These are phyloP conservation scores for Ennomos quercinarius DNA, from an alignment of 2,888 invertebrate genomes.

Conservation along the genomic window DNA sequence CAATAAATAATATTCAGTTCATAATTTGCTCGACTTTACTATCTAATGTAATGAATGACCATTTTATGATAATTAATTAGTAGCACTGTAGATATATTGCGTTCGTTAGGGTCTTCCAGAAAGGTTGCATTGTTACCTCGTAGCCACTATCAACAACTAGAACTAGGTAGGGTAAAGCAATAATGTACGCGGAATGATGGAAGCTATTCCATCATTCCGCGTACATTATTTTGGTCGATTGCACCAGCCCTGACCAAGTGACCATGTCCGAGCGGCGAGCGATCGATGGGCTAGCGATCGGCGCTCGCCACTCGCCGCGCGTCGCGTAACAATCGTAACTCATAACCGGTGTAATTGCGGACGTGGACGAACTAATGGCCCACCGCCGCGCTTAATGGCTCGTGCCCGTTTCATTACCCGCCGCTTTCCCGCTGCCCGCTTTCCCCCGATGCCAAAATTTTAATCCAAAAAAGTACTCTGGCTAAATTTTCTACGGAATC, in stretches of 20 bases:
- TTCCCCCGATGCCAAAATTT: conserved; percentile 66
- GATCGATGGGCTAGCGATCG: conserved; percentile 36
- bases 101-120: too few relatives aligned
- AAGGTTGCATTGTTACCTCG: too few relatives aligned
- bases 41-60: too few relatives aligned
- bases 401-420: conserved; percentile 71
- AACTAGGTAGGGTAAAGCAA: too few relatives aligned
- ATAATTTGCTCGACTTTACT: too few relatives aligned
- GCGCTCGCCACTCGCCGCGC: conserved; percentile 36
- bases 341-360: conserved; percentile 70
- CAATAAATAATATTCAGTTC: too few relatives aligned
- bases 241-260: conserved; percentile 24
- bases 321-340: conserved; percentile 61
- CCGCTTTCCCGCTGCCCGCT: conserved; percentile 54
- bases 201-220: too few relatives aligned
- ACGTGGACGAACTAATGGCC: conserved; percentile 70
- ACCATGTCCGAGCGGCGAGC: conserved; percentile 26
- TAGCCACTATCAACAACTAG: too few relatives aligned
- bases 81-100: too few relatives aligned
- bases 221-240: background rate
- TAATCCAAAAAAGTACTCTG: conserved; percentile 65
- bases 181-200: too few relatives aligned
- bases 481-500: conserved; percentile 44
- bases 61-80: too few relatives aligned
- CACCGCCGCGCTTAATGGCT: conserved; percentile 66